phyloP scores from a whole-genome alignment of 2,888 invertebrate genomes.

The Caenorhabditis sp. region DNA sequence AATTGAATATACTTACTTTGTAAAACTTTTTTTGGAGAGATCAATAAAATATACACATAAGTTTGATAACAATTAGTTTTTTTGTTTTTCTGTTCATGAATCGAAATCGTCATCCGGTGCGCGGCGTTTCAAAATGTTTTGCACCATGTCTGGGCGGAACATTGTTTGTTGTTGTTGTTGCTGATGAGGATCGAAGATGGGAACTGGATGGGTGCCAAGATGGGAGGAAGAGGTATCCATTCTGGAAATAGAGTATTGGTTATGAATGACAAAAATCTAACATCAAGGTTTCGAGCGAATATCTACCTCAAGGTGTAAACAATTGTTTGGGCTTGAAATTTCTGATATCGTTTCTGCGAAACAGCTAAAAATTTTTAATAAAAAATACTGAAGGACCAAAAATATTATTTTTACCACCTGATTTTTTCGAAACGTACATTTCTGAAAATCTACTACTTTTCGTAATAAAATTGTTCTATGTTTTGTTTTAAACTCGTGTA shows the following conservation, averaged over 20 bases:
- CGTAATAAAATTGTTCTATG: too few relatives aligned
- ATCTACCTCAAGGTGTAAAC: too few relatives aligned
- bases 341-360: too few relatives aligned
- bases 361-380: too few relatives aligned
- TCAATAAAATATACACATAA: constrained; percentile 18
- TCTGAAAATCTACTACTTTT: too few relatives aligned
- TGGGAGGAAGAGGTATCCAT: constrained; percentile 5
- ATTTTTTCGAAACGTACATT: too few relatives aligned
- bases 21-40: constrained; percentile 14
- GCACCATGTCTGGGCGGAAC: constrained; percentile 30
- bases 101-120: constrained; percentile 44
- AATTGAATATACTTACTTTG: constrained; percentile 5
- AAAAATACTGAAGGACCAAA: too few relatives aligned
- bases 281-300: too few relatives aligned
- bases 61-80: background rate
- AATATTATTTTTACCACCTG: too few relatives aligned
- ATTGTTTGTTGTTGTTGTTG: constrained; percentile 2
- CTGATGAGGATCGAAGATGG: background rate
- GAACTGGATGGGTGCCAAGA: background rate
- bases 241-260: constrained; percentile 16
- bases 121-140: constrained; percentile 29
- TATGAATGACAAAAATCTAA: too few relatives aligned
- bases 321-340: too few relatives aligned
- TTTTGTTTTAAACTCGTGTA: too few relatives aligned
- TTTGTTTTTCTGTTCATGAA: constrained; percentile 21